Conservation (phyloP, 2,797 vertebrate species). For the Schizopygopsis pylzovi region DNA sequence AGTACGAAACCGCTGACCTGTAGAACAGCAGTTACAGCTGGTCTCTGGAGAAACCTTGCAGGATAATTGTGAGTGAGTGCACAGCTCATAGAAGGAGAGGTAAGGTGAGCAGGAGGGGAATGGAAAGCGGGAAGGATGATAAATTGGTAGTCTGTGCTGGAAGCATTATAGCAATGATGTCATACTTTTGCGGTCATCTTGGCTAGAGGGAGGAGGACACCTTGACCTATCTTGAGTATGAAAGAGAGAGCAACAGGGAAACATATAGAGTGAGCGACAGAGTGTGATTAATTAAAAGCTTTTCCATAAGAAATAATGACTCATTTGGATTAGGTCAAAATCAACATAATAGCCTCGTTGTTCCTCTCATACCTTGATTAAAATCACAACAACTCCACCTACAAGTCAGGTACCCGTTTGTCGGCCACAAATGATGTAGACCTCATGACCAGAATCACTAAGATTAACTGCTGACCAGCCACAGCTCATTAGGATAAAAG, state of each 20-base stretch:
- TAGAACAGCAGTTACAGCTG: neutral
- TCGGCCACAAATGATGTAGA: neutral
- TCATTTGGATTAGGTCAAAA: slow-evolving; percentile 21
- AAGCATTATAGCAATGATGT: slow-evolving; percentile 73
- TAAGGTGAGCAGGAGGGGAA: slow-evolving; percentile 58
- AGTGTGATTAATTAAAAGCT: slow-evolving; percentile 23
- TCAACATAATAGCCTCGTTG: slow-evolving; percentile 4
- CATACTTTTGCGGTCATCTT: slow-evolving; percentile 76
- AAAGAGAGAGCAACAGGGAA: slow-evolving; percentile 28
- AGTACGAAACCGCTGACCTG: neutral
- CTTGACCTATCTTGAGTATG: slow-evolving; percentile 67
- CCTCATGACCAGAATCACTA: neutral
- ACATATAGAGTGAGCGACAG: neutral
- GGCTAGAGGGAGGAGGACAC: slow-evolving; percentile 73
- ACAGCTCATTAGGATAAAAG: neutral
- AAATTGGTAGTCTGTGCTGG: slow-evolving; percentile 60
- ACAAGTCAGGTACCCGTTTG: slow-evolving; percentile 1
- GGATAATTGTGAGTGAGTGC: slow-evolving; percentile 25
- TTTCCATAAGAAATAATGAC: slow-evolving; percentile 3
- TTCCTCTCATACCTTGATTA: slow-evolving; percentile 31
- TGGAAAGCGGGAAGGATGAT: slow-evolving; percentile 63
- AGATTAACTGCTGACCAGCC: slow-evolving; percentile 8
- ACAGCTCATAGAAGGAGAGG: slow-evolving; percentile 40
- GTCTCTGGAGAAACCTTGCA: slow-evolving; percentile 19
- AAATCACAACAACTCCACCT: slow-evolving; percentile 25